Conservation (phyloP, 1,140 invertebrate species). For the Apocrypta bakeri region DNA sequence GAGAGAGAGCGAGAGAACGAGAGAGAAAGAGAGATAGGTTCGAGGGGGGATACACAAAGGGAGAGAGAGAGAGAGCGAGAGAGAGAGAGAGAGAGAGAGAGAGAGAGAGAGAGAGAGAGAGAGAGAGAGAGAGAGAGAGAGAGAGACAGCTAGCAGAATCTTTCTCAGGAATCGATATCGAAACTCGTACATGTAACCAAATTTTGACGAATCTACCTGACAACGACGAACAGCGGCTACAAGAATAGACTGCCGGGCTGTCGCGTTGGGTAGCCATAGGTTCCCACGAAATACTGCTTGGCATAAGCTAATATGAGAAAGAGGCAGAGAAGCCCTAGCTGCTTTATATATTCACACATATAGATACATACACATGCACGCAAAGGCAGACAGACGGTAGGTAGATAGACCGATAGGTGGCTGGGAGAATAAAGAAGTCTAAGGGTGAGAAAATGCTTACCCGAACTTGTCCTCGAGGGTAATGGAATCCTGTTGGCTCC, state of each 20-base stretch:
- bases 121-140: constrained; percentile 44
- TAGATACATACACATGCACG: constrained; percentile 6
- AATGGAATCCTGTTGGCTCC: constrained; percentile 87
- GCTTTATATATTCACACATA: neutral
- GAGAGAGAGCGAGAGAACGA: constrained; percentile 19
- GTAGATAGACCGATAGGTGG: neutral
- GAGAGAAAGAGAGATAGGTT: too few relatives aligned
- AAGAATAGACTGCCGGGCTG: neutral
- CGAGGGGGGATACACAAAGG: too few relatives aligned
- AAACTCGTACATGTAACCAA: constrained; percentile 2
- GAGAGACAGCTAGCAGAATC: constrained; percentile 38
- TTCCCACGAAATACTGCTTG: neutral
- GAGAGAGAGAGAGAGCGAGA: constrained; percentile 28
- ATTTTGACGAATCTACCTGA: neutral
- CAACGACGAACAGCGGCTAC: neutral
- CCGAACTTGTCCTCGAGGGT: constrained; percentile 84
- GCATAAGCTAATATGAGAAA: neutral
- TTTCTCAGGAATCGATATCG: constrained; percentile 46
- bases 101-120: neutral
- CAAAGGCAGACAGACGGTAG: constrained; percentile 25
- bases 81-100: neutral
- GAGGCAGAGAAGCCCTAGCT: constrained; percentile 2
- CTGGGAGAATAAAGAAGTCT: neutral
- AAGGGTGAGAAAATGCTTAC: constrained; percentile 71
- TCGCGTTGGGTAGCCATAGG: neutral